Percentiles rank a stretch among this genome's conserved stretches.
These are phyloP conservation scores for Parus major DNA, from an alignment of 2,113 vertebrate genomes.

Conservation along the genomic window DNA sequence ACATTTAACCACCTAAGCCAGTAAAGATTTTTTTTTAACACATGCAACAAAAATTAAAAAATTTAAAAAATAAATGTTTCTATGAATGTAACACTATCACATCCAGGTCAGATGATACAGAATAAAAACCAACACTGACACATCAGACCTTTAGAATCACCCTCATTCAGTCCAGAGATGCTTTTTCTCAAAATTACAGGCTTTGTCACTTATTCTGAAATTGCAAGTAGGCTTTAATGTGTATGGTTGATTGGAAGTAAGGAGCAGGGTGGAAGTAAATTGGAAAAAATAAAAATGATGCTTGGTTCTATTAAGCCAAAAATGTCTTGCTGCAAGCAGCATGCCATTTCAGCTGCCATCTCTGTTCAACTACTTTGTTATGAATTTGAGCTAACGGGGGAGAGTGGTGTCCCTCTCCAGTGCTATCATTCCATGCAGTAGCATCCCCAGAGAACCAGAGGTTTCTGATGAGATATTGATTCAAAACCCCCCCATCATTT, in stretches of 20 bases:
- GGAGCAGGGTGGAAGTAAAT: not conserved
- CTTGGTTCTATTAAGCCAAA: not conserved
- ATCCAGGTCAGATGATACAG: not conserved
- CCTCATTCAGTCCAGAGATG: not conserved
- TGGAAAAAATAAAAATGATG: not conserved
- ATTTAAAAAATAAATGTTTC: not conserved
- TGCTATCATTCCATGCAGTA: fast-evolving
- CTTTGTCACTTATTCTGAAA: not conserved
- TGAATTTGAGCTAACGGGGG: not conserved
- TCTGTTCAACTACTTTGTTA: not conserved
- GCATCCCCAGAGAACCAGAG: not conserved
- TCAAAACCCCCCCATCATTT: not conserved
- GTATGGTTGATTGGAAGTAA: not conserved
- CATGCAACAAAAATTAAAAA: not conserved
- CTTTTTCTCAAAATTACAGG: not conserved
- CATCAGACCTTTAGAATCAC: fast-evolving
- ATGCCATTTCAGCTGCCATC: fast-evolving
- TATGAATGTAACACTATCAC: not conserved
- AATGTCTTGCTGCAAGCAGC: not conserved
- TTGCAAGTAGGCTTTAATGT: not conserved
- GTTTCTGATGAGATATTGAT: not conserved
- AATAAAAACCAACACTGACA: not conserved
- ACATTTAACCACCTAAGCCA: not conserved
- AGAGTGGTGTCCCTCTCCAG: not conserved
- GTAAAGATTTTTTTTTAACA: not conserved